Percentiles rank a stretch among this genome's conserved stretches.
Evolutionary conservation across 2,888 invertebrate genomes (phyloP).

Genomic region (Rhamnusium bicolor): DNA sequence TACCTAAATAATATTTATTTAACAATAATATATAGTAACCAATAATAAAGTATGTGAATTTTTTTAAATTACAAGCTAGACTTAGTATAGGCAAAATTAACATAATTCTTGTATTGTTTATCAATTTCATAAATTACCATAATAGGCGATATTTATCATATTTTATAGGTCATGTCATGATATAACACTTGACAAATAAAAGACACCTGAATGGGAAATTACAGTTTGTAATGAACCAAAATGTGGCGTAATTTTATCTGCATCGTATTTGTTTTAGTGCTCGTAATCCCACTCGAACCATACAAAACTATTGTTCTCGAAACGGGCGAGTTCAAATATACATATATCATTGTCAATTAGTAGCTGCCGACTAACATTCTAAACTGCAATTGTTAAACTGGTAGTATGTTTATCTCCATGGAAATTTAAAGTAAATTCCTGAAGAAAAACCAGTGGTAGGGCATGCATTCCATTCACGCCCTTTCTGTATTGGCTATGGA

Average conservation of each 20-base stretch:
- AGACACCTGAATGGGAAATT: background rate
- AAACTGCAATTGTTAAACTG: background rate
- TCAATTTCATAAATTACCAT: background rate
- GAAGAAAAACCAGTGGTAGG: background rate
- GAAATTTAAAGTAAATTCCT: background rate
- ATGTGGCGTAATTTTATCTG: slow-evolving; percentile 5
- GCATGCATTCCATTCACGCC: background rate
- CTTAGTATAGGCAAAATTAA: too few species aligned
- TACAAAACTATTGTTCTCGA: slow-evolving; percentile 9
- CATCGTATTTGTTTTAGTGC: background rate
- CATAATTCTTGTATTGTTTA: too few species aligned
- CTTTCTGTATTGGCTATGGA: too few species aligned
- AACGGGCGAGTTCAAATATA: slow-evolving; percentile 9
- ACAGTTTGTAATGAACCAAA: background rate
- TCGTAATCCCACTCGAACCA: slow-evolving; percentile 14
- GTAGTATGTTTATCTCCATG: background rate
- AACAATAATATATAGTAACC: too few species aligned
- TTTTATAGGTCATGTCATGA: too few species aligned
- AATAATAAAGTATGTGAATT: too few species aligned
- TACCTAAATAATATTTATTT: too few species aligned
- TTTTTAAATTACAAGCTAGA: too few species aligned
- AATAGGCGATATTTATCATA: background rate
- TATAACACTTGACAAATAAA: background rate
- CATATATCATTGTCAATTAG: slow-evolving; percentile 19
- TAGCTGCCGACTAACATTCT: slow-evolving; percentile 4